A percentile compares a stretch with the other conserved stretches of the same genome.
These are phyloP conservation scores for Bursaphelenchus okinawaensis DNA, from an alignment of 2,888 invertebrate genomes.

Conservation along the genomic window DNA sequence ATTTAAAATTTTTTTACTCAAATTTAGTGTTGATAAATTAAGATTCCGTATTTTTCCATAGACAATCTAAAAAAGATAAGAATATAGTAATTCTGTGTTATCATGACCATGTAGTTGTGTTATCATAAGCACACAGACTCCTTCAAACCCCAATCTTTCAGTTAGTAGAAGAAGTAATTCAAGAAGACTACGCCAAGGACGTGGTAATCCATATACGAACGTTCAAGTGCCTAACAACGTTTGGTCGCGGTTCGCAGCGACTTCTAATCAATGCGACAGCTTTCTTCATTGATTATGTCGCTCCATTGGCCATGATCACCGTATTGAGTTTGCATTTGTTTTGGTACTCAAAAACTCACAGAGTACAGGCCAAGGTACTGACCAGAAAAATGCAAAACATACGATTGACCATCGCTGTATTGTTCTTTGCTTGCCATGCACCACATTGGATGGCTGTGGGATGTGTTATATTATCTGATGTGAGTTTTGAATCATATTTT, in stretches of 20 bases:
- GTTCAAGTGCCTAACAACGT: conserved; percentile 10
- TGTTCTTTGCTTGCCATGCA: conserved; percentile 16
- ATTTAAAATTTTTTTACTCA: no score
- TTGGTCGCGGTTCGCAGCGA: neutral
- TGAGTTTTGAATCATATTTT: neutral
- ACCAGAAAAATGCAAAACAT: neutral
- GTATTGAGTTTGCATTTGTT: conserved; percentile 1
- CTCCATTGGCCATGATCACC: conserved; percentile 8
- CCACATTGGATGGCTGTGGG: conserved; percentile 20
- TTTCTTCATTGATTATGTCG: conserved; percentile 14
- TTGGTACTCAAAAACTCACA: neutral
- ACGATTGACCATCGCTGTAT: conserved; percentile 11
- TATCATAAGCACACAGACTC: no score
- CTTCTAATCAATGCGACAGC: neutral
- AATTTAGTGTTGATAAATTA: no score
- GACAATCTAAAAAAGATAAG: no score
- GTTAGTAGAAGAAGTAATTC: conserved; percentile 12
- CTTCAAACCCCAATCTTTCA: neutral
- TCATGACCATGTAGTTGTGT: no score
- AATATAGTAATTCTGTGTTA: no score
- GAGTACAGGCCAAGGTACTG: neutral
- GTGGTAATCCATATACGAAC: conserved; percentile 14
- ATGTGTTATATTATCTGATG: conserved; percentile 14
- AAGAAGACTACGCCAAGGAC: conserved; percentile 6
- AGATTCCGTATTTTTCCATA: no score